Evolutionary conservation across 2,113 vertebrate genomes (phyloP), one percentile per base, ranked within the genome.

Genomic region (Strigops habroptila): DNA sequence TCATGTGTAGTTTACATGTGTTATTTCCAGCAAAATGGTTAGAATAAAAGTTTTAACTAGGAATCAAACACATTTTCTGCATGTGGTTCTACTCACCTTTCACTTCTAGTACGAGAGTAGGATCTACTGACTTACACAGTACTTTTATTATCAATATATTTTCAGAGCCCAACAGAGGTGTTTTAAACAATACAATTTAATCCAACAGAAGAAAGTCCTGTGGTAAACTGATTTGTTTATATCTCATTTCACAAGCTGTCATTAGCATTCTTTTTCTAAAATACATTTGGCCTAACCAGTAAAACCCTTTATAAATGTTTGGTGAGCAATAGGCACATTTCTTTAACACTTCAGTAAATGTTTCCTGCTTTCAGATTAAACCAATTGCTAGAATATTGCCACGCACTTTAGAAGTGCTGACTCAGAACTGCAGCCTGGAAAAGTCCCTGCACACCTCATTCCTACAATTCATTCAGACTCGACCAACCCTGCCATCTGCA

Each of bases 281-380:
- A 71, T 62, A 39, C 8, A 27, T 92, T 70, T 78, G 19, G 28
- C 30, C 55, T 91, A 49, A 71, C 37, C 76, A 75, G 55, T 60
- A 81, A 83, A 92, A 71, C 2, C 4, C 41, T 92, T 83, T 37
- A 59, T 81, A 81, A 86, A 81, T 46, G 28, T 70, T 78, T 46
- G 22, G 51, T 33, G 74, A 43, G 55, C 0, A 0, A 57, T 3
- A 77, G 15, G 39, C 39, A 57, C 18, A 44, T 88, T 91, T 81
- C 49, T 88, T 74, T 74, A 84, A 84, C 37, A 43, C 64, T 67
- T 64, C 8, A 51, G 43, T 83, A 81, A 74, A 88, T 24, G 31
- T 64, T 90, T 77, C 25, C 90, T 39, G 73, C 31, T 77, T 92
- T 90, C 73, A 83, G 55, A 63, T 88, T 69, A 81, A 95, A 88